phyloP scores from a whole-genome alignment of 2,113 vertebrate genomes.

The Machaerirhynchus nigripectus region DNA sequence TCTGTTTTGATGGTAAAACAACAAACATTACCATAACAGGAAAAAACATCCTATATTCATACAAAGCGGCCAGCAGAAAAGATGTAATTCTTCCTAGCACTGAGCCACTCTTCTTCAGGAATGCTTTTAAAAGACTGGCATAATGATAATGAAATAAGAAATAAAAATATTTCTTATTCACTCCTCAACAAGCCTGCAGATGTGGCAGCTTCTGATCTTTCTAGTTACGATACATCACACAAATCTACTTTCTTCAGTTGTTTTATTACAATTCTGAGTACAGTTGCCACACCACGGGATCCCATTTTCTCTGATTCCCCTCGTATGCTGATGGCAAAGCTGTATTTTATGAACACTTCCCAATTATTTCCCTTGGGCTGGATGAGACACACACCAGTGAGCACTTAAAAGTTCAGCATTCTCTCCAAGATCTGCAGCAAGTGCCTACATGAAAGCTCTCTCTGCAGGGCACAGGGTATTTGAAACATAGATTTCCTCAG shows the following conservation, averaged over 20 bases:
- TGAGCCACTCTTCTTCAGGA: neutral
- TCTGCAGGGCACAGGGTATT: conserved; percentile 41
- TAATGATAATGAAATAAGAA: neutral
- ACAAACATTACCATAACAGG: neutral
- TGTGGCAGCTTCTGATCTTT: neutral
- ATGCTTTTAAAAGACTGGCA: neutral
- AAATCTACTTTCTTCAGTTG: neutral
- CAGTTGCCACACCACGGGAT: neutral
- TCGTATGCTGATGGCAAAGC: neutral
- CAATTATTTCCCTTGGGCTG: conserved; percentile 34
- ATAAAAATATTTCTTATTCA: neutral
- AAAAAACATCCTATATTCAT: neutral
- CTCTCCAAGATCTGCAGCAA: neutral
- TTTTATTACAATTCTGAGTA: neutral
- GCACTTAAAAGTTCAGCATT: conserved; percentile 13
- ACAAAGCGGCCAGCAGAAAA: neutral
- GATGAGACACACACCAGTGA: conserved; percentile 25
- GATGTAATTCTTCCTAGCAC: neutral
- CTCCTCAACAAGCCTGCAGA: neutral
- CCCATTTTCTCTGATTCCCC: neutral
- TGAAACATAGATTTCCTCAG: conserved; percentile 30
- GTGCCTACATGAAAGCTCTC: conserved; percentile 26
- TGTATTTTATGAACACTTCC: conserved; percentile 24
- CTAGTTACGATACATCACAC: neutral
- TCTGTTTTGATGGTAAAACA: neutral